These are phyloP conservation scores for Calidris pugnax DNA, from an alignment of 2,113 vertebrate genomes.

Conservation along the genomic window DNA sequence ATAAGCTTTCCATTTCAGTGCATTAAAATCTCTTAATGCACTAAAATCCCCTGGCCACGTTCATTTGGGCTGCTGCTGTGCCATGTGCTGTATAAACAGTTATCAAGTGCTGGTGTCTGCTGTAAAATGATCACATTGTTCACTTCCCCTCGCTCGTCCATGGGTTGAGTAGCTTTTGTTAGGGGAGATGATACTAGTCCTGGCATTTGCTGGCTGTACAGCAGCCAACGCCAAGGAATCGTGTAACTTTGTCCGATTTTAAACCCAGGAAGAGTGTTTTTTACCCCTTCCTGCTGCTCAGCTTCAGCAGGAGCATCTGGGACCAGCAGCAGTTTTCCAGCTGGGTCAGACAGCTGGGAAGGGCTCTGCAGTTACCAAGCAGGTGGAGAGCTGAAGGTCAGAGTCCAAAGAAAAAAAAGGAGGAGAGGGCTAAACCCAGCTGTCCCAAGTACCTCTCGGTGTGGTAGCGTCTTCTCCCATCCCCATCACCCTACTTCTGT, in stretches of 20 bases:
- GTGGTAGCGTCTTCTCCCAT: background rate
- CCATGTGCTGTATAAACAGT: conserved; percentile 46
- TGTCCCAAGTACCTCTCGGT: background rate
- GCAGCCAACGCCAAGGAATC: background rate
- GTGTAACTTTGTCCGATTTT: background rate
- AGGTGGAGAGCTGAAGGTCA: background rate
- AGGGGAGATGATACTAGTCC: conserved; percentile 3
- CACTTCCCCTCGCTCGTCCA: background rate
- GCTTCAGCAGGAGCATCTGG: background rate
- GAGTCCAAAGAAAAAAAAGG: background rate
- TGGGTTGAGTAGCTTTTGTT: conserved; percentile 13
- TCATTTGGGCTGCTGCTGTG: background rate
- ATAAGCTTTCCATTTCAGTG: conserved; percentile 42
- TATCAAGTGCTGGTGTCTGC: conserved; percentile 18
- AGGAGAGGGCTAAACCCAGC: background rate
- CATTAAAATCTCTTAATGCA: conserved; percentile 46
- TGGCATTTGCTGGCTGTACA: background rate
- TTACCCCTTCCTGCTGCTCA: background rate
- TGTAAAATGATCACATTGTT: conserved; percentile 13
- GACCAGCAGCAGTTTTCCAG: background rate
- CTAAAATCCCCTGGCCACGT: background rate
- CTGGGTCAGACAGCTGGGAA: background rate
- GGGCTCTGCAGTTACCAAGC: background rate
- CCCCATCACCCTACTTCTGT: background rate
- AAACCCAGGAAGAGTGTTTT: background rate